These are phyloP conservation scores for Cavia aperea DNA, from an alignment of 2,113 vertebrate genomes.

Conservation along the genomic window DNA sequence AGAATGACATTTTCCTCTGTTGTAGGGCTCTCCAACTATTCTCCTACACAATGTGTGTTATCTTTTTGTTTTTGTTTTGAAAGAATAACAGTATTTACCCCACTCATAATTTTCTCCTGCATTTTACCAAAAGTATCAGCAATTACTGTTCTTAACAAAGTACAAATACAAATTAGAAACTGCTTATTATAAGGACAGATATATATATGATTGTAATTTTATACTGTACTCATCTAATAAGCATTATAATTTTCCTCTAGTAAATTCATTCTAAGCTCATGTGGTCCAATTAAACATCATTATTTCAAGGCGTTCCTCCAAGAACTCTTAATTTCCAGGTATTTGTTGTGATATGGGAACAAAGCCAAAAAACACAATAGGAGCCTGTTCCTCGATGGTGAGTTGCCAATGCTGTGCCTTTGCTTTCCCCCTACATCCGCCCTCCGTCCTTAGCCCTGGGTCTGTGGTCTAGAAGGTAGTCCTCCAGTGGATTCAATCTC, in stretches of 20 bases:
- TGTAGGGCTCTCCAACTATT: not conserved
- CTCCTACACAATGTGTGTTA: not conserved
- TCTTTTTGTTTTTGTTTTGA: not conserved
- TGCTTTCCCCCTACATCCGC: not conserved
- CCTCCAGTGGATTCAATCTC: not conserved
- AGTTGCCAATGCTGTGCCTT: too few species aligned
- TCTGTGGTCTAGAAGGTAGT: not conserved
- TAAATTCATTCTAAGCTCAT: not conserved
- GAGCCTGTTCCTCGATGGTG: not conserved
- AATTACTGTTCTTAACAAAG: not conserved
- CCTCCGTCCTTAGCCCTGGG: not conserved
- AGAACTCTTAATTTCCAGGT: not conserved
- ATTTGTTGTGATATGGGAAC: not conserved
- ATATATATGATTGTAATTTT: not conserved
- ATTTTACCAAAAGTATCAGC: slow-evolving; percentile 18
- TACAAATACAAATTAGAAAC: not conserved
- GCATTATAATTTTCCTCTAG: not conserved
- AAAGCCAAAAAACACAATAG: not conserved
- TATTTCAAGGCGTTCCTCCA: not conserved
- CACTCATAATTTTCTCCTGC: not conserved
- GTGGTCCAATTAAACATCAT: not conserved
- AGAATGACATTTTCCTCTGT: not conserved
- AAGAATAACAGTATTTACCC: not conserved
- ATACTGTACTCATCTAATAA: not conserved
- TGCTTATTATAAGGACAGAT: not conserved